Evolutionary conservation across 2,113 vertebrate species (phyloP).

Genomic region (Megaceryle torquata): DNA sequence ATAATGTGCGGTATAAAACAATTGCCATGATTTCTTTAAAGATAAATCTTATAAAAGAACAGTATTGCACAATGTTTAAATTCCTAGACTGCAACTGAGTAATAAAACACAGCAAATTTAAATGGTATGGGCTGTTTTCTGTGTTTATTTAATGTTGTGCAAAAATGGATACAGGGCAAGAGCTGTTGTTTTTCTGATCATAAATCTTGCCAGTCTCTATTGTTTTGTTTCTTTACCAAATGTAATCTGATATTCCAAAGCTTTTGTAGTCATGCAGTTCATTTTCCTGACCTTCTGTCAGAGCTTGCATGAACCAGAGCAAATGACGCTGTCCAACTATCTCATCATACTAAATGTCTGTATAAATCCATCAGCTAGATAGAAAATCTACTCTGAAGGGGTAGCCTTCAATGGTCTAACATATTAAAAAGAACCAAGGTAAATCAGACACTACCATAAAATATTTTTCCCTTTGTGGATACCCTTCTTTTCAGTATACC

Average conservation of each 20-base stretch:
- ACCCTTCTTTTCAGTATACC: not conserved
- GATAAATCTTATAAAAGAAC: not conserved
- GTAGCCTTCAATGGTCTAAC: not conserved
- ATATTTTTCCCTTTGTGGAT: not conserved
- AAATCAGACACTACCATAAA: not conserved
- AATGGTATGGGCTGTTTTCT: not conserved
- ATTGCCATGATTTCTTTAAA: not conserved
- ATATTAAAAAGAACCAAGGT: not conserved
- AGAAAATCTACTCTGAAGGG: conserved; percentile 21
- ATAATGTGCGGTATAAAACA: not conserved
- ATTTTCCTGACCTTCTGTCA: conserved; percentile 26
- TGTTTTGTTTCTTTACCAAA: conserved; percentile 35
- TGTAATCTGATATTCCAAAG: conserved; percentile 1
- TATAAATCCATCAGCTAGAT: not conserved
- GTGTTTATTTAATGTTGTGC: not conserved
- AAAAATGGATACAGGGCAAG: not conserved
- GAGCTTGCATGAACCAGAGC: not conserved
- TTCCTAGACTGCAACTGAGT: not conserved
- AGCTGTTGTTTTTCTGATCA: not conserved
- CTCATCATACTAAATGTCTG: not conserved
- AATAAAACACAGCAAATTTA: not conserved
- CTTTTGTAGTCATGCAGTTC: not conserved
- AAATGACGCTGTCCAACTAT: not conserved
- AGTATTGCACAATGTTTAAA: not conserved
- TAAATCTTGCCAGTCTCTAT: not conserved